Percentiles rank a stretch among this genome's conserved stretches.
phyloP scores from a whole-genome alignment of 2,113 vertebrate genomes.

The Hassar affinis region DNA sequence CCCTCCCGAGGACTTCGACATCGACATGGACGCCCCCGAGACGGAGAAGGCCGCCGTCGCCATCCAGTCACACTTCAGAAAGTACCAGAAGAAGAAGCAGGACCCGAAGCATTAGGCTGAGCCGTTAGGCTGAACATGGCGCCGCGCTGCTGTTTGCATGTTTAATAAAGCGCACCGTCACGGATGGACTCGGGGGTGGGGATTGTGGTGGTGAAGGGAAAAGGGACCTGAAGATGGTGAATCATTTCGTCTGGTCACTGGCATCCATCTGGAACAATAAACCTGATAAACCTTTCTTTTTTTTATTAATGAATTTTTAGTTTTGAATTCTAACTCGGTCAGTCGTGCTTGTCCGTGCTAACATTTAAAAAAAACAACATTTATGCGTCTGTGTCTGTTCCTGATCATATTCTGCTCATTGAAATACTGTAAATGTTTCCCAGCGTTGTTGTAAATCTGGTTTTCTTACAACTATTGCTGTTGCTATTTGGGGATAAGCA shows the following conservation, averaged over 20 bases:
- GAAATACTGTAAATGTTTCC: not conserved
- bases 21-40: constrained; percentile 92
- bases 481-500: not conserved
- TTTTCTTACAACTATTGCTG: not conserved
- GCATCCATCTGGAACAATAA: constrained; percentile 58
- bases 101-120: constrained; percentile 80
- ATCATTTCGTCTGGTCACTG: constrained; percentile 45
- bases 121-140: not conserved
- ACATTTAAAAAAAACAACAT: not conserved
- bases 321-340: no score
- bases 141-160: constrained; percentile 64
- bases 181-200: constrained; percentile 61
- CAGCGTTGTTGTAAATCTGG: not conserved
- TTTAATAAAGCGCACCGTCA: constrained; percentile 63
- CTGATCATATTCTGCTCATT: not conserved
- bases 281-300: constrained; percentile 35
- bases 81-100: constrained; percentile 98
- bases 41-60: constrained; percentile 92
- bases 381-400: not conserved
- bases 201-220: constrained; percentile 23
- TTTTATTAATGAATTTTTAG: no score
- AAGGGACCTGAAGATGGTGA: constrained; percentile 47
- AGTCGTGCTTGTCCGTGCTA: no score
- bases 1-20: constrained; percentile 87
- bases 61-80: constrained; percentile 98